Base-by-base conservation (phyloP, 2,113 vertebrate genomes). In the Microtus richardsoni region DNA sequence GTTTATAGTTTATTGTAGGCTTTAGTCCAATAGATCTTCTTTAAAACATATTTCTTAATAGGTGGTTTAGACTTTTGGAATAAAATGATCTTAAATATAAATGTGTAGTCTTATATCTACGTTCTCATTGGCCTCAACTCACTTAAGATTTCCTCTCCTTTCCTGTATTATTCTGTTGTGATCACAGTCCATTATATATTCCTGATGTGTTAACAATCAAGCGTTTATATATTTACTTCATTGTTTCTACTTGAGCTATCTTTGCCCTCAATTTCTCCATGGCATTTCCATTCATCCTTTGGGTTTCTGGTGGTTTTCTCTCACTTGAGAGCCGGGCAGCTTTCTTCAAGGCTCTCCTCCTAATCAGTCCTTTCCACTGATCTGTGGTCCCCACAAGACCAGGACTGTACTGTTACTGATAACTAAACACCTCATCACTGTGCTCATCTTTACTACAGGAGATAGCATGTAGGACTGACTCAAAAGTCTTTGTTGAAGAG, bases 21-120 rank as follows among this genome's bases (percentile, higher is more conserved):
- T 95, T n/a, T 64, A 83, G 3, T 4, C 71, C 19, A 64, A 36
- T 90, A 39, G 84, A 73, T 16, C 24, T 84, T 7, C 33, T 82
- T 92, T 79, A 33, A 79, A 96, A 89, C 14, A 33, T 74, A 68
- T 62, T 66, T 33, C 49, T 73, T 30, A 21, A 1, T 75, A 89
- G 14, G 86, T 91, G 86, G 5, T 58, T 70, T 89, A 90, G 44
- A 36, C 19, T 68, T 95, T 94, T 79, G n/a, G 5, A 79, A 73
- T 78, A 33, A 70, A 62, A 83, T 62, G 39, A 36, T 60, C 21
- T 89, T 94, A 89, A 88, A 36, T 82, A 33, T 86, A 87, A 60
- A 36, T 36, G 4, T 6, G 30, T 83, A n/a, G 22, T 78, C 12
- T 68, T 11, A 66, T 58, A 83, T 28, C 39, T 39, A 17, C 7